Evolutionary conservation across 35 echinoderm and acorn worm genomes (phyloP).

Genomic region (Apostichopus californicus): DNA sequence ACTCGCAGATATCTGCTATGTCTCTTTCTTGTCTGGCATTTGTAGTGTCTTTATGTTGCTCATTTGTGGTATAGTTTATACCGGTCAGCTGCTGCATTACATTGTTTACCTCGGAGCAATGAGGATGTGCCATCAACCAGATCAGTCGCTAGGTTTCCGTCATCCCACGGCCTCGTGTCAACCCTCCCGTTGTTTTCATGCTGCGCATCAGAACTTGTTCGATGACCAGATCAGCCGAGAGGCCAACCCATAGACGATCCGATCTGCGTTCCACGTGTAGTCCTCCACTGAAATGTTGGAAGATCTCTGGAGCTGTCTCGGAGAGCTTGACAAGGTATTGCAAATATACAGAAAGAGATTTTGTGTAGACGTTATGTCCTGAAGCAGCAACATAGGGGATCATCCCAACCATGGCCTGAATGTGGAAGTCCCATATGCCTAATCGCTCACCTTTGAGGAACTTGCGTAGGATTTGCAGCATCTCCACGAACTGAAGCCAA

Average conservation of each 20-base stretch:
- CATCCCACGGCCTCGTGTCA: constrained; percentile 37
- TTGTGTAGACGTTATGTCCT: constrained; percentile 51
- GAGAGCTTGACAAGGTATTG: constrained; percentile 48
- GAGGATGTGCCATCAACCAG: neutral
- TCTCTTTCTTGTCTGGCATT: neutral
- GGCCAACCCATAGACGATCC: constrained; percentile 41
- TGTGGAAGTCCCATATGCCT: constrained; percentile 14
- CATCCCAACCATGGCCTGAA: constrained; percentile 20
- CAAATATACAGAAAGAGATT: constrained; percentile 60
- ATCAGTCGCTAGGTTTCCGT: constrained; percentile 1
- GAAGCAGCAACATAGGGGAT: constrained; percentile 1
- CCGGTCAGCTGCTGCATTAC: neutral
- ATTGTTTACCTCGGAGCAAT: constrained; percentile 2
- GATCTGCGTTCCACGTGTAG: constrained; percentile 34
- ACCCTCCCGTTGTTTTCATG: constrained; percentile 43
- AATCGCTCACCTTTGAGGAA: neutral
- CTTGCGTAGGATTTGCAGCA: constrained; percentile 57
- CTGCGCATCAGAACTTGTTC: constrained; percentile 51
- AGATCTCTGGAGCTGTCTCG: constrained; percentile 56
- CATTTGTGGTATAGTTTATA: no score
- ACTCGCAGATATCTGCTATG: no score
- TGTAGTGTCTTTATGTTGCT: neutral
- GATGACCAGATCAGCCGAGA: neutral
- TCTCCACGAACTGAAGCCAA: constrained; percentile 68
- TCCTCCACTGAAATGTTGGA: constrained; percentile 18